A percentile compares a stretch with the other conserved stretches of the same genome.
These are phyloP conservation scores for Epistrophe eligans DNA, from an alignment of 2,888 invertebrate genomes.

Conservation along the genomic window DNA sequence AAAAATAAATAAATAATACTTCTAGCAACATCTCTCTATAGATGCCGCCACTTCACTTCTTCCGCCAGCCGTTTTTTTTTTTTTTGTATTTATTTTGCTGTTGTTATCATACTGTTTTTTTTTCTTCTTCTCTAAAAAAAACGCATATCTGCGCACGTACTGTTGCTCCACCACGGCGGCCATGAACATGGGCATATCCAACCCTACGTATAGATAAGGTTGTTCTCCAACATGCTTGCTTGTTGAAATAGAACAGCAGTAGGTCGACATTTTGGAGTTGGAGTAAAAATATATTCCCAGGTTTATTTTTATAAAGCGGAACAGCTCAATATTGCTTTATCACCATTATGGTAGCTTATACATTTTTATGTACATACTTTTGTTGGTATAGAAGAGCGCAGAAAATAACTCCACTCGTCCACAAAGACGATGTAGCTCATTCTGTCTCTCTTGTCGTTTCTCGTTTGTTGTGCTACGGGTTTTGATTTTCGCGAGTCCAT, in stretches of 20 bases:
- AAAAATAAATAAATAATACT: not conserved
- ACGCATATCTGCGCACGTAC: conserved; percentile 72
- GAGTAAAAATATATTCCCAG: conserved; percentile 68
- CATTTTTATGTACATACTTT: no score
- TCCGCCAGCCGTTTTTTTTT: conserved; percentile 4
- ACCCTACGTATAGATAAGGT: conserved; percentile 16
- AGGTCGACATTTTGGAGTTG: conserved; percentile 7
- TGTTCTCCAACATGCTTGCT: conserved; percentile 25
- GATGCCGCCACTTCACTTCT: conserved; percentile 47
- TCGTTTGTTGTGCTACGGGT: conserved; percentile 23
- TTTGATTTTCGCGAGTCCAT: conserved; percentile 48
- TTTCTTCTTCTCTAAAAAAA: conserved; percentile 39
- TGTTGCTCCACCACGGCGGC: conserved; percentile 65
- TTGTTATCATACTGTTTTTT: conserved; percentile 27
- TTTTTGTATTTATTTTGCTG: conserved; percentile 30
- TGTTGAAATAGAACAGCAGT: not conserved
- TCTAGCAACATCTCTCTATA: conserved; percentile 12
- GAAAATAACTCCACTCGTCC: conserved; percentile 7
- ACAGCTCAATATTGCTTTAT: conserved; percentile 47
- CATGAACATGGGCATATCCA: conserved; percentile 30
- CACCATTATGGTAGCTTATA: conserved; percentile 37
- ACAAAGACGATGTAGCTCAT: conserved; percentile 40
- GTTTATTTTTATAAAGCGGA: conserved; percentile 66
- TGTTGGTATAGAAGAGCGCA: not conserved
- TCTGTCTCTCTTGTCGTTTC: conserved; percentile 37